These are phyloP conservation scores for Apogon talboti DNA, from an alignment of 2,797 vertebrate genomes.

Conservation along the genomic window DNA sequence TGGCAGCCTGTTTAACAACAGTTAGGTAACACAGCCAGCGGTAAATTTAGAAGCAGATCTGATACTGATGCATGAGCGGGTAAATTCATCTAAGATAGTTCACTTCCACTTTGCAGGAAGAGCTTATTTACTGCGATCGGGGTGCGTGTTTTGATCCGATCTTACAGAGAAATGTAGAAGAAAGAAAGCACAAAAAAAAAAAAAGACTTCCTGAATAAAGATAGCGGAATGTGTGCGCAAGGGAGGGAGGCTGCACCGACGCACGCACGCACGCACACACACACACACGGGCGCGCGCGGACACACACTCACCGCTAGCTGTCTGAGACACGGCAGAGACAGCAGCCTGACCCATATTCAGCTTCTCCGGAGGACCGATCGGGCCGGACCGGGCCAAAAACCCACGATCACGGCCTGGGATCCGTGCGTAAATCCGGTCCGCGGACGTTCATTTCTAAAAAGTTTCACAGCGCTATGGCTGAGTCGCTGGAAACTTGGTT, in stretches of 20 bases:
- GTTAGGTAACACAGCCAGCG: conserved; percentile 16
- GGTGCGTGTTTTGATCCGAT: background rate
- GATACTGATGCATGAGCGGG: conserved; percentile 5
- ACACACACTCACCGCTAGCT: conserved; percentile 71
- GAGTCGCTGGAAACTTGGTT: conserved; percentile 68
- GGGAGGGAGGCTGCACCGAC: conserved; percentile 2
- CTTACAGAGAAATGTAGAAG: background rate
- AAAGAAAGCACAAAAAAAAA: conserved; percentile 7
- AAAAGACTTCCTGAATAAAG: conserved; percentile 62
- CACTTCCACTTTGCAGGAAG: conserved; percentile 12
- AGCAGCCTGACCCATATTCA: conserved; percentile 80
- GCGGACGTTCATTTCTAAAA: conserved; percentile 50
- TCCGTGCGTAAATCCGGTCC: conserved; percentile 43
- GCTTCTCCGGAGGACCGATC: conserved; percentile 37
- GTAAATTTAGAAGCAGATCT: conserved; percentile 18
- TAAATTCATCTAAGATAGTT: conserved; percentile 13
- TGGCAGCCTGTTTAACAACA: conserved; percentile 9
- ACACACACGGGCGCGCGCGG: background rate
- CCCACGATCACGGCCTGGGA: conserved; percentile 52
- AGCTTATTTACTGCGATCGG: background rate
- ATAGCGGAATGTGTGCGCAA: conserved; percentile 64
- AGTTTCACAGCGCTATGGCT: conserved; percentile 45
- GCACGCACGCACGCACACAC: conserved; percentile 22
- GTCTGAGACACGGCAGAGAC: conserved; percentile 75
- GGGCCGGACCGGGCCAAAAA: conserved; percentile 45